phyloP scores from a whole-genome alignment of 2,797 vertebrate genomes.

The Danio jaintianensis region DNA sequence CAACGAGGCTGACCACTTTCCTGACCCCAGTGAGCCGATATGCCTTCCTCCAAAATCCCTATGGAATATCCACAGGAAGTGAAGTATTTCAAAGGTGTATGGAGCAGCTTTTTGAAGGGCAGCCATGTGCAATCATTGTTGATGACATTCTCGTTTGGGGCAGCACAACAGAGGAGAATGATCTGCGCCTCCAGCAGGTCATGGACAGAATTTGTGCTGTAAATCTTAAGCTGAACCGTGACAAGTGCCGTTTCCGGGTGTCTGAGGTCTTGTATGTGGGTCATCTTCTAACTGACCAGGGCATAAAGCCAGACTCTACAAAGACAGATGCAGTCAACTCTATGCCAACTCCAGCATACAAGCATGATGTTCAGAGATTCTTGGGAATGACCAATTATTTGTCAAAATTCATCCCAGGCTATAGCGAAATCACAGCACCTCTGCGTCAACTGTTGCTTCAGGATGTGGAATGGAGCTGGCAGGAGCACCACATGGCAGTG shows the following conservation, averaged over 20 bases:
- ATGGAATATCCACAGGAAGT: constrained; percentile 13
- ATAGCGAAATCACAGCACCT: constrained; percentile 39
- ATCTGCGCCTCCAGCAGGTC: neutral
- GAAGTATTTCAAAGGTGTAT: constrained; percentile 38
- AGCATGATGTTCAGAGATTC: neutral
- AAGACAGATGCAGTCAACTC: constrained; percentile 20
- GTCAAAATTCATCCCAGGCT: constrained; percentile 31
- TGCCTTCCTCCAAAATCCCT: constrained; percentile 27
- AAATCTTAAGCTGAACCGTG: constrained; percentile 31
- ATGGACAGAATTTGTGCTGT: neutral
- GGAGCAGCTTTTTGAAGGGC: constrained; percentile 7
- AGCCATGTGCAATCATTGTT: constrained; percentile 36
- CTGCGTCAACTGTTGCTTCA: constrained; percentile 11
- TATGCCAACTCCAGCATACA: neutral
- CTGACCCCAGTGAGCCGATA: constrained; percentile 17
- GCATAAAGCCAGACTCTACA: constrained; percentile 30
- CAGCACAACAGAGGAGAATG: neutral
- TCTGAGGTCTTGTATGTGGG: constrained; percentile 31
- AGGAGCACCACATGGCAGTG: neutral
- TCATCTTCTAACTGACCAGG: constrained; percentile 31
- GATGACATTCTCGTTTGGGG: constrained; percentile 13
- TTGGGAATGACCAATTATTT: constrained; percentile 36
- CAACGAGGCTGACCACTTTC: constrained; percentile 22
- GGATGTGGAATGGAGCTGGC: constrained; percentile 31
- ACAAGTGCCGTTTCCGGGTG: constrained; percentile 39